These are phyloP conservation scores for Enteromius thamalakanensis DNA, from an alignment of 2,797 vertebrate species.

Conservation along the genomic window DNA sequence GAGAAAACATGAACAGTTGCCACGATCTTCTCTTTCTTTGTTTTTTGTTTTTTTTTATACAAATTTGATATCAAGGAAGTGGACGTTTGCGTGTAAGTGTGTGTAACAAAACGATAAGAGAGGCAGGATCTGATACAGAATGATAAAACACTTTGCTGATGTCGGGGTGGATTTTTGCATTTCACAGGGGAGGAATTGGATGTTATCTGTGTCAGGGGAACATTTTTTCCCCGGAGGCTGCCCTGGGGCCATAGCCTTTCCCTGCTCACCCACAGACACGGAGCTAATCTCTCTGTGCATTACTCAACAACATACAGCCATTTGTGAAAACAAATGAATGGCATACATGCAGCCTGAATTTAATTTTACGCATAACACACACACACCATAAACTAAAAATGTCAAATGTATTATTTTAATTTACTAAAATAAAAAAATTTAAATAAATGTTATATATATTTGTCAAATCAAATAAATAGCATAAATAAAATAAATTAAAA, in stretches of 20 bases:
- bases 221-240: conserved; percentile 63
- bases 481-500: neutral
- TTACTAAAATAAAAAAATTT: neutral
- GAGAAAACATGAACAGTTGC: conserved; percentile 40
- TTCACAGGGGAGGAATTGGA: conserved; percentile 72
- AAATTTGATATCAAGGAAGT: conserved; percentile 76
- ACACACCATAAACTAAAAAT: neutral
- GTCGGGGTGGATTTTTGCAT: conserved; percentile 77
- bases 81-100: conserved; percentile 76
- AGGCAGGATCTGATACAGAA: conserved; percentile 75
- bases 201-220: conserved; percentile 77
- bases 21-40: conserved; percentile 19
- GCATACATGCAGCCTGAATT: neutral
- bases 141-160: conserved; percentile 79
- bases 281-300: conserved; percentile 58
- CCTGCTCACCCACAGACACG: conserved; percentile 41
- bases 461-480: conserved; percentile 9
- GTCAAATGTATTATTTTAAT: neutral
- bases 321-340: conserved; percentile 9
- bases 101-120: conserved; percentile 77
- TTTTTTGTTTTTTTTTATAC: conserved; percentile 19
- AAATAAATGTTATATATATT: neutral
- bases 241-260: conserved; percentile 62
- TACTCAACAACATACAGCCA: conserved; percentile 37
- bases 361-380: neutral